Conservation (phyloP, 1,140 invertebrate genomes). For the Gonioctena quinquepunctata region DNA sequence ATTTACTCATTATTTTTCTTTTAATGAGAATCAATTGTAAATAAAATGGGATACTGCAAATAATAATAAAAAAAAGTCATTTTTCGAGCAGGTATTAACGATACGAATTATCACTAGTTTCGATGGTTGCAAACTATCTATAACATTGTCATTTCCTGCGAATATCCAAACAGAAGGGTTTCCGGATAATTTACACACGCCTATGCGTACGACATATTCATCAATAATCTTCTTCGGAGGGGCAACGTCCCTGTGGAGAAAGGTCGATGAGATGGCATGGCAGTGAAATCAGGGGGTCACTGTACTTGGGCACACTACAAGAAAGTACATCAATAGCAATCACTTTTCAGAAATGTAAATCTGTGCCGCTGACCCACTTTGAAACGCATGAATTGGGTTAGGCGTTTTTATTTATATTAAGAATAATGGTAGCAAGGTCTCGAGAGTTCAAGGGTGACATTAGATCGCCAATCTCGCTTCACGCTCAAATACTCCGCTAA, state of each 20-base stretch:
- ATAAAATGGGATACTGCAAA: too few species aligned
- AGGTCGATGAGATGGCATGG: constrained; percentile 29
- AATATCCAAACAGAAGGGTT: too few species aligned
- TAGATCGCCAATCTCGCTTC: neutral
- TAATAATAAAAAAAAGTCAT: too few species aligned
- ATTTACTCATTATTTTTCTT: too few species aligned
- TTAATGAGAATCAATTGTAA: too few species aligned
- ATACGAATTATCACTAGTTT: too few species aligned
- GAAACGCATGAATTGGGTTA: constrained; percentile 31
- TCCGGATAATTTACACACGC: too few species aligned
- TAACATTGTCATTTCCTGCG: too few species aligned
- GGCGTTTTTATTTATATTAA: constrained; percentile 25
- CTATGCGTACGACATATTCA: neutral
- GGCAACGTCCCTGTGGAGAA: constrained; percentile 29
- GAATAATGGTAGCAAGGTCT: constrained; percentile 31
- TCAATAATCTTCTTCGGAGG: neutral
- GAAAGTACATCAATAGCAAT: constrained; percentile 31
- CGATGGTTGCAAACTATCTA: too few species aligned
- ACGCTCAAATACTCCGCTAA: neutral
- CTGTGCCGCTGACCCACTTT: constrained; percentile 32
- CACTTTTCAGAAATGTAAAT: constrained; percentile 33
- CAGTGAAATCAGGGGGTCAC: constrained; percentile 40
- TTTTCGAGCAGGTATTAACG: too few species aligned
- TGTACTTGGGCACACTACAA: constrained; percentile 19
- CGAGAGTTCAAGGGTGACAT: constrained; percentile 33